Evolutionary conservation across 2,797 vertebrate genomes (phyloP).

Genomic region (Sebastiscus albofasciatus): DNA sequence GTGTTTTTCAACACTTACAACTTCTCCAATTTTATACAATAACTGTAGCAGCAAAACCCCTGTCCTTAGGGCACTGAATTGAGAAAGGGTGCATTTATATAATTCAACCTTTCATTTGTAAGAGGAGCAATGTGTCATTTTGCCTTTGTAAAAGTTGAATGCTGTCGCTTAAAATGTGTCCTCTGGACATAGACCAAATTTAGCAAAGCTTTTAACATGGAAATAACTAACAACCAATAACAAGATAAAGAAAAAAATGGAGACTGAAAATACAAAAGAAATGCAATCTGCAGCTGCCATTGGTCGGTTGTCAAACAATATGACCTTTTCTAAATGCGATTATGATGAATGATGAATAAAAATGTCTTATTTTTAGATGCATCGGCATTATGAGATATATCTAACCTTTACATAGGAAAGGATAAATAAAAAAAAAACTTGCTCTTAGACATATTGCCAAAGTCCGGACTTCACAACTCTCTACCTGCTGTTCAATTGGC

Average conservation of each 20-base stretch:
- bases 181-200: background rate
- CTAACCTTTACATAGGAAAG: constrained; percentile 15
- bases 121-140: background rate
- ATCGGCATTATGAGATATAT: background rate
- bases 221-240: background rate
- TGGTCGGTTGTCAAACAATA: background rate
- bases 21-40: background rate
- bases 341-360: background rate
- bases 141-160: background rate
- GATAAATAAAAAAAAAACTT: background rate
- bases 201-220: background rate
- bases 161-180: background rate
- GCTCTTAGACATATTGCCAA: background rate
- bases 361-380: constrained; percentile 7
- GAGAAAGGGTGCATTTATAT: background rate
- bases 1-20: rapidly evolving
- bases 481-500: background rate
- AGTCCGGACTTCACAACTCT: background rate
- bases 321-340: constrained; percentile 6
- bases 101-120: background rate
- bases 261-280: background rate
- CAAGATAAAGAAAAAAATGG: background rate
- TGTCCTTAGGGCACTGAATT: background rate
- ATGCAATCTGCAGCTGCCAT: background rate
- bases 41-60: background rate